Conservation (phyloP, 2,797 vertebrate genomes). For the Thalassophryne amazonica region DNA sequence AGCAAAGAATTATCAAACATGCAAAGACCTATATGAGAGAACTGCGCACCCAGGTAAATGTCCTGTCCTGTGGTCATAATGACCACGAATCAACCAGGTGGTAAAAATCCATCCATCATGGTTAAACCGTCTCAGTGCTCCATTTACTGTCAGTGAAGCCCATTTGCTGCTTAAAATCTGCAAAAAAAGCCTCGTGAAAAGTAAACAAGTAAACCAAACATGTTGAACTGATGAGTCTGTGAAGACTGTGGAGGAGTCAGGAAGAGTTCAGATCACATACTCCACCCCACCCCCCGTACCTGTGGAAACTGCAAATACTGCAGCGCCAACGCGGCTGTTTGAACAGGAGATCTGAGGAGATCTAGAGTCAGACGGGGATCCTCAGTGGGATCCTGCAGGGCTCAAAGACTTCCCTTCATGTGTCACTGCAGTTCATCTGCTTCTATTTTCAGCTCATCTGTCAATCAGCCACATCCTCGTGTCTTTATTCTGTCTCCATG, state of each 20-base stretch:
- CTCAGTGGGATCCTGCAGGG: neutral
- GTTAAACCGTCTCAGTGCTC: no score
- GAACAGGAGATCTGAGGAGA: slow-evolving; percentile 27
- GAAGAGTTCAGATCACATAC: neutral
- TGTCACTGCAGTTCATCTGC: slow-evolving; percentile 12
- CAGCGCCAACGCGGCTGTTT: slow-evolving; percentile 9
- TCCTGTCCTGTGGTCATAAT: no score
- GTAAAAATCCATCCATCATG: no score
- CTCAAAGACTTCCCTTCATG: slow-evolving; percentile 13
- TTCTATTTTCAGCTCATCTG: neutral
- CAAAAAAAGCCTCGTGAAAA: neutral
- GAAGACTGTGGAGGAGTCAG: neutral
- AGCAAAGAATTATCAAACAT: no score
- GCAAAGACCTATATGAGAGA: no score
- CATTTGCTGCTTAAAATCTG: neutral
- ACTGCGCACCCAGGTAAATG: no score
- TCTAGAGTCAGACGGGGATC: neutral
- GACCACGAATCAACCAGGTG: no score
- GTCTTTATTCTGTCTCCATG: neutral
- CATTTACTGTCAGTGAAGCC: neutral
- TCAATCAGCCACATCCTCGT: slow-evolving; percentile 1
- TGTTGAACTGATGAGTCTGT: neutral
- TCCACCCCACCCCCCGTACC: neutral
- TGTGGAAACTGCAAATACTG: neutral
- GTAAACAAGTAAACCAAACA: neutral